Evolutionary conservation across 2,113 vertebrate genomes (phyloP).

Genomic region (Dipodomys spectabilis): DNA sequence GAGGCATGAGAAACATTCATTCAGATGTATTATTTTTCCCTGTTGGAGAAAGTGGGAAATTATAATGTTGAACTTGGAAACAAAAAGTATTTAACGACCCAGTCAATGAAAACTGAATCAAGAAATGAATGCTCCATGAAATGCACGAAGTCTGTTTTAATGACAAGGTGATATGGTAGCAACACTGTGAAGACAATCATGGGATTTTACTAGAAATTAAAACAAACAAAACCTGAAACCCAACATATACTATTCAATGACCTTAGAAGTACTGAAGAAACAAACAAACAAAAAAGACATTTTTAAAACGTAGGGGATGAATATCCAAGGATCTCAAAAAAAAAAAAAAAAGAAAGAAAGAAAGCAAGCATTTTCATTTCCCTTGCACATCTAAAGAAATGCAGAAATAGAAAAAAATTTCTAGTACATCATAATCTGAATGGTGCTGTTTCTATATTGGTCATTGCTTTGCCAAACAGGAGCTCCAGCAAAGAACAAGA

Average conservation of each 20-base stretch:
- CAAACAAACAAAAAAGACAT: slow-evolving; percentile 80
- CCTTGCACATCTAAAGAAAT: slow-evolving; percentile 86
- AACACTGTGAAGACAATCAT: slow-evolving; percentile 99
- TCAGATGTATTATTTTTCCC: slow-evolving; percentile 81
- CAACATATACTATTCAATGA: slow-evolving; percentile 80
- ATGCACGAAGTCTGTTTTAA: slow-evolving; percentile 92
- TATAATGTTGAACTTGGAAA: slow-evolving; percentile 84
- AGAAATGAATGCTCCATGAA: slow-evolving; percentile 87
- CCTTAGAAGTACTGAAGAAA: slow-evolving; percentile 84
- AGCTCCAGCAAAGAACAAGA: slow-evolving; percentile 84
- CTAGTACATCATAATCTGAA: slow-evolving; percentile 83
- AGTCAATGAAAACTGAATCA: slow-evolving; percentile 85
- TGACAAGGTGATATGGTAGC: slow-evolving; percentile 94
- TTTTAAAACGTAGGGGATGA: slow-evolving; percentile 87
- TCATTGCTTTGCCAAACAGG: slow-evolving; percentile 92
- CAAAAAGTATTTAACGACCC: slow-evolving; percentile 86
- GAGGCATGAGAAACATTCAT: slow-evolving; percentile 93
- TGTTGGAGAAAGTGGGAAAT: slow-evolving; percentile 87
- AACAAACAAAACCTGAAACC: slow-evolving; percentile 66
- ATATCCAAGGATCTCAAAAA: slow-evolving; percentile 86
- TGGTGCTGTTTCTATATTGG: slow-evolving; percentile 91
- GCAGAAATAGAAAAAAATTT: slow-evolving; percentile 83
- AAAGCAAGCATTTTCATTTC: slow-evolving; percentile 78
- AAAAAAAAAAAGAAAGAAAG: slow-evolving; percentile 70
- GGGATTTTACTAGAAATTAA: slow-evolving; percentile 92